phyloP scores from a whole-genome alignment of 2,797 vertebrate species.

The Phalanger gymnotis region DNA sequence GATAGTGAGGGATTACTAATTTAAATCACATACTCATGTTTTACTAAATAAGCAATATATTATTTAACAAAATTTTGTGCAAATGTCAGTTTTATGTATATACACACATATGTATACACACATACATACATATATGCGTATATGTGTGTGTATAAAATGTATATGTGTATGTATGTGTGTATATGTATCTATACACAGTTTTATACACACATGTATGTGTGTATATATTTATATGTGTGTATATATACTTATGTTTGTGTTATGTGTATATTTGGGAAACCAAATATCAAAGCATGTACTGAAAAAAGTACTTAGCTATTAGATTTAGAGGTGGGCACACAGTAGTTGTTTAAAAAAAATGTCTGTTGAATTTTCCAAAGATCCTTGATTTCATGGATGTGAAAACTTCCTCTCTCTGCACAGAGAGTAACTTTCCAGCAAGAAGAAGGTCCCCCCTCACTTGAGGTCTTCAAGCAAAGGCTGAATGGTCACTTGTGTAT shows the following conservation, averaged over 20 bases:
- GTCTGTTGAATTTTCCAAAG: background rate
- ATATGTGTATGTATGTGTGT: too few species aligned
- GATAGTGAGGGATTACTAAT: background rate
- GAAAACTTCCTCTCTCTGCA: background rate
- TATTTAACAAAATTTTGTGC: background rate
- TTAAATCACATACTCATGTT: background rate
- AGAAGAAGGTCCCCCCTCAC: background rate
- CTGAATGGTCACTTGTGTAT: background rate
- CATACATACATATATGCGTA: too few species aligned
- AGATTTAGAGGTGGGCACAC: background rate
- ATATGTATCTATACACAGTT: too few species aligned
- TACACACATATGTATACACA: too few species aligned
- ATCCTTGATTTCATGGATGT: background rate
- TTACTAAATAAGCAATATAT: background rate
- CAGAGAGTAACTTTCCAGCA: background rate
- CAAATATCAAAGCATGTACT: background rate
- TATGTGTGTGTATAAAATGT: background rate
- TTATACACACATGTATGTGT: too few species aligned
- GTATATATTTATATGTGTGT: too few species aligned
- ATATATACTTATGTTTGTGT: background rate
- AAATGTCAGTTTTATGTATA: background rate
- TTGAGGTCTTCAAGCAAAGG: background rate
- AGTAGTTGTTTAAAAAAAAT: background rate
- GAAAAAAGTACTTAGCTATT: background rate
- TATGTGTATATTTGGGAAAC: constrained; percentile 9